These are phyloP conservation scores for Lochmaea capreae DNA, from an alignment of 2,888 invertebrate genomes.

Conservation along the genomic window DNA sequence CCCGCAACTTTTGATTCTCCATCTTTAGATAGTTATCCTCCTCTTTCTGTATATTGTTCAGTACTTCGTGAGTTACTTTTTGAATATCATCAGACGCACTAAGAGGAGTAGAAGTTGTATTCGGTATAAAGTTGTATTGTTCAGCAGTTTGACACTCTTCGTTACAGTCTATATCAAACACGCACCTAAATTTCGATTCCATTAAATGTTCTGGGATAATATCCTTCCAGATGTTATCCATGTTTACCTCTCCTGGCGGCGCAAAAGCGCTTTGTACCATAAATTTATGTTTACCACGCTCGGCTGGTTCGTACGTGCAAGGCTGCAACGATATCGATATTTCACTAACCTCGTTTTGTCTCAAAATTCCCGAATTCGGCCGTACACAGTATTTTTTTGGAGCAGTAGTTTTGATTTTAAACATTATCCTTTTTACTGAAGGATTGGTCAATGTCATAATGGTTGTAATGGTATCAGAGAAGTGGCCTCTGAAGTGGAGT, in stretches of 20 bases:
- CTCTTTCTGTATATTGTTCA: conserved; percentile 70
- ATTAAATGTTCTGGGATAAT: conserved; percentile 86
- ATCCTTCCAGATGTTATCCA: conserved; percentile 85
- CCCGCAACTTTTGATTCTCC: conserved; percentile 87
- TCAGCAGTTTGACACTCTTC: conserved; percentile 50
- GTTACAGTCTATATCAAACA: conserved; percentile 74
- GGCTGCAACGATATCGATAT: conserved; percentile 97
- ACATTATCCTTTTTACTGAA: conserved; percentile 85
- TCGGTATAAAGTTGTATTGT: conserved; percentile 54
- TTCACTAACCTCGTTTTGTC: conserved; percentile 79
- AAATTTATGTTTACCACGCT: conserved; percentile 99
- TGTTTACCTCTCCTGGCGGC: conserved; percentile 76
- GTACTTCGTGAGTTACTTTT: conserved; percentile 65
- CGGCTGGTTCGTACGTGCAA: conserved; percentile 90
- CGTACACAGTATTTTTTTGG: conserved; percentile 49
- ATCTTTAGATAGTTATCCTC: conserved; percentile 83
- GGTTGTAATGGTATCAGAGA: conserved; percentile 85
- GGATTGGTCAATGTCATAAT: conserved; percentile 92
- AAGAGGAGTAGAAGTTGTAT: conserved; percentile 42
- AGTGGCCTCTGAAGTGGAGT: conserved; percentile 91
- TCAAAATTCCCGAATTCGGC: conserved; percentile 67
- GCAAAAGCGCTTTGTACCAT: conserved; percentile 97
- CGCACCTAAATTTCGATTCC: conserved; percentile 97
- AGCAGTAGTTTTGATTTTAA: conserved; percentile 75
- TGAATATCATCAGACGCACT: conserved; percentile 79